Conservation (phyloP, 2,113 vertebrate genomes). For the Noturus placidus region DNA sequence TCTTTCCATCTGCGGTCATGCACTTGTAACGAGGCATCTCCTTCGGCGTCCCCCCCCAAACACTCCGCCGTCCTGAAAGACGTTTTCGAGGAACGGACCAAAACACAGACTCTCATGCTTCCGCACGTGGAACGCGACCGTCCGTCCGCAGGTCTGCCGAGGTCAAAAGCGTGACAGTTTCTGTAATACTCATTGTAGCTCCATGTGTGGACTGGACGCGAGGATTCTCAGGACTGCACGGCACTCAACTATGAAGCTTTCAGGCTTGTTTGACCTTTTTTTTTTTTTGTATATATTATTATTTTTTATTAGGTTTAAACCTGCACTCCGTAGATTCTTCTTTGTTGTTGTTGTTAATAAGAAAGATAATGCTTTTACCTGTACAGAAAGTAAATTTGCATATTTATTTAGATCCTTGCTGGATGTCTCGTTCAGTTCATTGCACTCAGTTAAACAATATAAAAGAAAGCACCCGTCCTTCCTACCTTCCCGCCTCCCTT, state of each 20-base stretch:
- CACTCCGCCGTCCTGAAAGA: background rate
- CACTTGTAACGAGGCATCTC: slow-evolving; percentile 32
- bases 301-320: slow-evolving; percentile 58
- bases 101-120: slow-evolving; percentile 50
- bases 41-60: background rate
- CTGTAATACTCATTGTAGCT: slow-evolving; percentile 66
- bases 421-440: slow-evolving; percentile 72
- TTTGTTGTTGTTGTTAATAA: slow-evolving; percentile 21
- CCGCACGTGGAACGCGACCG: background rate
- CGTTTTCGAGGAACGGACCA: slow-evolving; percentile 44
- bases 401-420: slow-evolving; percentile 91
- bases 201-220: slow-evolving; percentile 63
- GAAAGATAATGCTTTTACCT: slow-evolving; percentile 58
- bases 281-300: slow-evolving; percentile 45
- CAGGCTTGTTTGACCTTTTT: slow-evolving; percentile 56
- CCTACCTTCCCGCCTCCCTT: background rate
- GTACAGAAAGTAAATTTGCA: slow-evolving; percentile 68
- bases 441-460: slow-evolving; percentile 71
- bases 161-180: slow-evolving; percentile 54
- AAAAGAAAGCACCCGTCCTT: background rate
- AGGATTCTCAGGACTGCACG: slow-evolving; percentile 74
- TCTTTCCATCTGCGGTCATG: background rate
- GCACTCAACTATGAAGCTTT: slow-evolving; percentile 61
- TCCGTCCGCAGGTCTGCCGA: slow-evolving; percentile 57
- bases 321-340: slow-evolving; percentile 65